Evolutionary conservation across 2,797 vertebrate species (phyloP).

Genomic region (Chelonia mydas): DNA sequence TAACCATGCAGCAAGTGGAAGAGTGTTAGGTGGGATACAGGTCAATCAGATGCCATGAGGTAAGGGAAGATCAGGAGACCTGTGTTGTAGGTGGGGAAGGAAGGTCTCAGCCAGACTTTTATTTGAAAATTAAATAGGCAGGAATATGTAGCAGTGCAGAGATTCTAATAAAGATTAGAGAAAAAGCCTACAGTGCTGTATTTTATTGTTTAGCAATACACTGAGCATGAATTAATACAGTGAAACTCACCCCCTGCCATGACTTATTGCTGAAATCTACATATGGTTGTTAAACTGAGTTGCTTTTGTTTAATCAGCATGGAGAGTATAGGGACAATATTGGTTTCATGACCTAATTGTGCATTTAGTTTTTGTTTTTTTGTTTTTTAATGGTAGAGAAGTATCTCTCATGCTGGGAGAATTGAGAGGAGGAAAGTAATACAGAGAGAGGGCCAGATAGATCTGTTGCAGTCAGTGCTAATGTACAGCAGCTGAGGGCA

Average conservation of each 20-base stretch:
- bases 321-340: not conserved
- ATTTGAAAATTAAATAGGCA: not conserved
- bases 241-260: not conserved
- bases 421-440: not conserved
- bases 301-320: not conserved
- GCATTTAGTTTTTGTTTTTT: not conserved
- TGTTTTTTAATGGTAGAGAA: not conserved
- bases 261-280: not conserved
- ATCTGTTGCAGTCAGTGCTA: not conserved
- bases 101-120: not conserved
- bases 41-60: not conserved
- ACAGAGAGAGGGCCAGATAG: not conserved
- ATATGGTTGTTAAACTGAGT: not conserved
- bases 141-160: not conserved
- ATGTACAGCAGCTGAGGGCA: not conserved
- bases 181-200: not conserved
- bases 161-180: not conserved
- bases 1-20: not conserved
- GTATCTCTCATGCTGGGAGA: not conserved
- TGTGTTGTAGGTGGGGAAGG: not conserved
- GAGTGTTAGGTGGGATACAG: not conserved
- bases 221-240: not conserved
- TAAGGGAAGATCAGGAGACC: not conserved
- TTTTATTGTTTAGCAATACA: not conserved
- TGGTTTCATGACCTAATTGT: not conserved